Evolutionary conservation across 1,140 invertebrate species (phyloP).

Genomic region (Drosophila triauraria): DNA sequence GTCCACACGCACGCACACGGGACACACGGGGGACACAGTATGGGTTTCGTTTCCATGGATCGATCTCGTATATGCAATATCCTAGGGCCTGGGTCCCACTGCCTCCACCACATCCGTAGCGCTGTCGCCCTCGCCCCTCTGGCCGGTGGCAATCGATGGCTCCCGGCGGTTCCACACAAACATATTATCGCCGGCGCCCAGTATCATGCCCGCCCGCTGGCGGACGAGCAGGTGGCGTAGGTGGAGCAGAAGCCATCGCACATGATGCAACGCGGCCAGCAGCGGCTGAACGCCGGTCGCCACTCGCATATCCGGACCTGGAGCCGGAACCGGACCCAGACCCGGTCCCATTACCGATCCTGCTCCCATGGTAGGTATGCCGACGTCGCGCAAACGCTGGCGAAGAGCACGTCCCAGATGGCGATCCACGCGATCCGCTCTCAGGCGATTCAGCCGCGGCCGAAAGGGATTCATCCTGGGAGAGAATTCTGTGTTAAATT

Average conservation of each 20-base stretch:
- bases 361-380: too few relatives aligned
- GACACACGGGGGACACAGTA: neutral
- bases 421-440: neutral
- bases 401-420: neutral
- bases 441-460: neutral
- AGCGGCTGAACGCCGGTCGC: neutral
- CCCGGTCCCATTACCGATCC: neutral
- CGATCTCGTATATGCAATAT: neutral
- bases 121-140: slow-evolving; percentile 49
- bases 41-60: neutral
- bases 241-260: slow-evolving; percentile 31
- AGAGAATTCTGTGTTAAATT: too few relatives aligned
- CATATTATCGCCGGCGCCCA: slow-evolving; percentile 54
- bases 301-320: neutral
- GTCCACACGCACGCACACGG: neutral
- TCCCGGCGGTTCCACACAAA: slow-evolving; percentile 48
- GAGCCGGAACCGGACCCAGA: neutral
- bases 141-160: slow-evolving; percentile 11
- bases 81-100: neutral
- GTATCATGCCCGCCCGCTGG: slow-evolving; percentile 38
- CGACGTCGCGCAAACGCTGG: neutral
- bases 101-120: neutral
- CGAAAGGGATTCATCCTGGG: slow-evolving; percentile 24
- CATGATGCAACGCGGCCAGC: neutral
- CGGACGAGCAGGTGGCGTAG: slow-evolving; percentile 41